These are phyloP conservation scores for Calidris pygmaea DNA, from an alignment of 2,113 vertebrate genomes.

Conservation along the genomic window DNA sequence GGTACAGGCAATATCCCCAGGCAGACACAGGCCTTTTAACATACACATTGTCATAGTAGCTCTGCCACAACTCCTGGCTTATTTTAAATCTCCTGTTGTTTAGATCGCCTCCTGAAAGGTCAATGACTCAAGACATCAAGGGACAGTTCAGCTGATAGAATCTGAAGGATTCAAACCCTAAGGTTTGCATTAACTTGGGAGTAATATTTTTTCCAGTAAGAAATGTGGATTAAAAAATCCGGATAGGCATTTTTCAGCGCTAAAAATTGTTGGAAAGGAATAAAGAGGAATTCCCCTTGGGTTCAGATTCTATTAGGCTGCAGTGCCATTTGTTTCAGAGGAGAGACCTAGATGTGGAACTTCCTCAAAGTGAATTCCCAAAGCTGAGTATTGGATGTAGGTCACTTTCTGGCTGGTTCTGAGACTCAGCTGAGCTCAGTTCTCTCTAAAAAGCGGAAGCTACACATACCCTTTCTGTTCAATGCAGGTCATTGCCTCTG, in stretches of 20 bases:
- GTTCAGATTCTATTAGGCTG: neutral
- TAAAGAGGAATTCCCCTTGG: neutral
- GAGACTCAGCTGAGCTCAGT: neutral
- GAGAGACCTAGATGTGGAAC: slow-evolving; percentile 4
- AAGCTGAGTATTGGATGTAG: neutral
- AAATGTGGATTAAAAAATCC: neutral
- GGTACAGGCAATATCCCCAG: neutral
- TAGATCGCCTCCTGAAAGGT: neutral
- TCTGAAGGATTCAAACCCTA: neutral
- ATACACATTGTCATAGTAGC: neutral
- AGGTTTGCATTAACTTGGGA: neutral
- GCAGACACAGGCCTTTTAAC: neutral
- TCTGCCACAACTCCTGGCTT: neutral
- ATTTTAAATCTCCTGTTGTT: neutral
- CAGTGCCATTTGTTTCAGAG: neutral
- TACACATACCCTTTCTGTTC: neutral
- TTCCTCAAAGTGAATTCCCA: slow-evolving; percentile 19
- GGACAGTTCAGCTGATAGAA: neutral
- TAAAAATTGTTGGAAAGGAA: neutral
- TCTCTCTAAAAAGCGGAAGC: neutral
- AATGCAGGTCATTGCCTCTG: neutral
- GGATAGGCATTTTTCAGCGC: neutral
- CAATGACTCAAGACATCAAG: neutral
- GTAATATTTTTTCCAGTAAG: neutral
- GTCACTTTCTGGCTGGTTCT: slow-evolving; percentile 13